Conservation (phyloP, 2,113 vertebrate species). For the Lepus europaeus region DNA sequence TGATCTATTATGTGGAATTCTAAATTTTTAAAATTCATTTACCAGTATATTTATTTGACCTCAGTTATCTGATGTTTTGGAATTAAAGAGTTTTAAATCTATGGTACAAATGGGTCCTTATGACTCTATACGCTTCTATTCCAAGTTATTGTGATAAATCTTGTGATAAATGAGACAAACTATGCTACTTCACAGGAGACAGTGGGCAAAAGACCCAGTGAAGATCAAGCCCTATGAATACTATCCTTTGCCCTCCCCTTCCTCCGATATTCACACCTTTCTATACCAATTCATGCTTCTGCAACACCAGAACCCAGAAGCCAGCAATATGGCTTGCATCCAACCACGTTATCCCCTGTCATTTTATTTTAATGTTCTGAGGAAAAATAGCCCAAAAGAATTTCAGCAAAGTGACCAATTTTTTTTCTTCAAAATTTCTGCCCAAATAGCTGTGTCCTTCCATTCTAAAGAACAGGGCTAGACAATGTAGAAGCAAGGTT, state of each 20-base stretch:
- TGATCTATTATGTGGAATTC: slow-evolving; percentile 47
- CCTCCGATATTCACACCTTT: background rate
- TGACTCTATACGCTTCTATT: slow-evolving; percentile 1
- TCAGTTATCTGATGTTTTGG: background rate
- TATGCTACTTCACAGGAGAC: background rate
- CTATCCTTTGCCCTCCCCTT: too few relatives aligned
- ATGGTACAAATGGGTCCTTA: background rate
- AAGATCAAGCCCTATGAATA: background rate
- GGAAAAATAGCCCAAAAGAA: slow-evolving; percentile 5
- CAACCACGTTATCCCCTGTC: background rate
- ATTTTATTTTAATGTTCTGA: slow-evolving; percentile 23
- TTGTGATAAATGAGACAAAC: background rate
- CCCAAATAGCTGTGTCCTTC: background rate
- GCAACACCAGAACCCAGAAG: background rate
- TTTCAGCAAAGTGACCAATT: background rate
- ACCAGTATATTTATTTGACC: background rate
- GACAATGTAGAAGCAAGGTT: background rate
- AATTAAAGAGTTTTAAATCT: slow-evolving; percentile 49
- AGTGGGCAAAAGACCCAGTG: background rate
- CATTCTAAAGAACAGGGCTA: background rate
- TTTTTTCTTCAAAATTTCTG: slow-evolving; percentile 46
- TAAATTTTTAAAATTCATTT: slow-evolving; percentile 64
- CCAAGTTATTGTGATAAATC: background rate
- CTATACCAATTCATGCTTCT: too few relatives aligned
- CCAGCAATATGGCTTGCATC: background rate